Evolutionary conservation across 1,140 invertebrate species (phyloP).

Genomic region (Sesamia nonagrioides): DNA sequence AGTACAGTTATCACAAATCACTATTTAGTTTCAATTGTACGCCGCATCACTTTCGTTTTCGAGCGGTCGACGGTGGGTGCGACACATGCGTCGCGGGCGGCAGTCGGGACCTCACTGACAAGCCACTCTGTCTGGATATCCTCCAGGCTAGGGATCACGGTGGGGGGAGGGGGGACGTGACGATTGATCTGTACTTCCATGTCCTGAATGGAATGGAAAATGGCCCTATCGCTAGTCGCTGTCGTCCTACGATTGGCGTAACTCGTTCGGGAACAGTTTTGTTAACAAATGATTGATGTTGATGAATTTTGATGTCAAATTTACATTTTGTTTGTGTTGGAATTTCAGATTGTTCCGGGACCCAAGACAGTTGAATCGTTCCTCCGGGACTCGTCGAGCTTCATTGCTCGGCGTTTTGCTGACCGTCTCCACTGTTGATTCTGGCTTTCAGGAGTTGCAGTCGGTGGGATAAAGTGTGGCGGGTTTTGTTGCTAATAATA

Average conservation of each 20-base stretch:
- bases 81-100: slow-evolving; percentile 58
- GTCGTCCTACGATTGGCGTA: slow-evolving; percentile 55
- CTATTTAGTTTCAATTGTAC: slow-evolving; percentile 55
- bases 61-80: slow-evolving; percentile 40
- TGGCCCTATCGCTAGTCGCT: slow-evolving; percentile 55
- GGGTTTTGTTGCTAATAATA: too few species aligned
- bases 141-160: slow-evolving; percentile 63
- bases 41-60: slow-evolving; percentile 73
- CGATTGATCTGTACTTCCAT: slow-evolving; percentile 81
- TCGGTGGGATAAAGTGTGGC: too few species aligned
- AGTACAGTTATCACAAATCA: slow-evolving; percentile 53
- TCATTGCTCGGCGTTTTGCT: too few species aligned
- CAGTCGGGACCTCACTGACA: slow-evolving; percentile 69
- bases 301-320: too few species aligned
- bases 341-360: too few species aligned
- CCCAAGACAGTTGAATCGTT: too few species aligned
- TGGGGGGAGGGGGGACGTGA: slow-evolving; percentile 55
- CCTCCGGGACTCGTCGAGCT: too few species aligned
- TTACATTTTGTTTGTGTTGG: too few species aligned
- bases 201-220: slow-evolving; percentile 75
- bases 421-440: too few species aligned
- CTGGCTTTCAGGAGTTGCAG: too few species aligned
- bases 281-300: too few species aligned
- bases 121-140: slow-evolving; percentile 68
- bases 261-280: not conserved